Evolutionary conservation across 2,113 vertebrate genomes (phyloP), one percentile per base, ranked within the genome.

Genomic region (Rhinichthys klamathensis): DNA sequence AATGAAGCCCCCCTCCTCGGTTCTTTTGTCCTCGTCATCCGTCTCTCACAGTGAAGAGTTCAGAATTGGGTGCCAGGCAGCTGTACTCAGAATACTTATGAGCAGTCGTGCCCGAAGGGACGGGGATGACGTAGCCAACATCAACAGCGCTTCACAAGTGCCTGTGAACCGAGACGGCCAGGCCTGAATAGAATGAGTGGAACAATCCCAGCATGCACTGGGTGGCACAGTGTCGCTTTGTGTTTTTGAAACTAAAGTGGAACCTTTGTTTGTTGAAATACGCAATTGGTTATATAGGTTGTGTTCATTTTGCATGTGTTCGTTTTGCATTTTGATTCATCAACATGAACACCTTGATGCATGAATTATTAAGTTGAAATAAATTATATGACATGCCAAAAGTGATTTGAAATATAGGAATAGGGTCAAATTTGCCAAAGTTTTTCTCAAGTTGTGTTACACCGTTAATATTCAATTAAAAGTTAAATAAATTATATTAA

Each of bases 71-170:
- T 63, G 69, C 75, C 80, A 81, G 78, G 86, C 75, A 38, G 75
- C 74, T 74, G 74, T 80, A 69, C 67, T 35, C 84, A 21, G 84
- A 85, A 86, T 83, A 60, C 84, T 84, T 60, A 86, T 85, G 41
- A 85, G 80, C 16, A 18, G 51, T 54, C 84, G 65, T 77, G 73
- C 46, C 12, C 49, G 44, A 65, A 72, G 84, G 58, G 79, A 46
- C 58, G 63, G n/a, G 69, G 84, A 61, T 88, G 80, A 85, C 80
- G 74, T 83, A 65, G 25, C 80, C 38, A 41, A 72, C 12, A 46
- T 79, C 18, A 85, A 70, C 11, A 60, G 32, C 25, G 4, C 56
- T 83, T 83, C 46, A 65, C 13, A 32, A 44, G 58, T 63, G 72
- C 79, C 74, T 77, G 25, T 77, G 63, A 86, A 63, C 27, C 35